phyloP scores from a whole-genome alignment of 1,140 invertebrate species.

The Drosophila repleta region DNA sequence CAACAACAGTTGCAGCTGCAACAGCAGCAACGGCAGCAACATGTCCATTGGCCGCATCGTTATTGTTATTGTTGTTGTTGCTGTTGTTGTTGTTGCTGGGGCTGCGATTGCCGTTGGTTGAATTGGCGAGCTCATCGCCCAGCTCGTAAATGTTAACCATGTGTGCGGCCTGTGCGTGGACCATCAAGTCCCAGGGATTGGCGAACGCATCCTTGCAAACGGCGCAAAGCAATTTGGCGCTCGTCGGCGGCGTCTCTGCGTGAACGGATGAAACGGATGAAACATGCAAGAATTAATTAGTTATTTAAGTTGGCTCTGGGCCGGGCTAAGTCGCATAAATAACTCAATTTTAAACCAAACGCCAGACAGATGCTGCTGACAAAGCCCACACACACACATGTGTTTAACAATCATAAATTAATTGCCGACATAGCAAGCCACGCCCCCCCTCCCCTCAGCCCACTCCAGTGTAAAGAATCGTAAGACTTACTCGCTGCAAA shows the following conservation, averaged over 20 bases:
- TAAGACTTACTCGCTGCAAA: constrained; percentile 79
- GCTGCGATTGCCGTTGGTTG: constrained; percentile 32
- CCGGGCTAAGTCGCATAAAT: constrained; percentile 64
- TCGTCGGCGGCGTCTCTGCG: constrained; percentile 83
- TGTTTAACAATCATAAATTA: constrained; percentile 84
- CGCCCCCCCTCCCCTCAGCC: neutral
- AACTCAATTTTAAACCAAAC: constrained; percentile 80
- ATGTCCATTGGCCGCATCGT: constrained; percentile 53
- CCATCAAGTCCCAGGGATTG: constrained; percentile 92
- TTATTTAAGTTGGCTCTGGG: constrained; percentile 72
- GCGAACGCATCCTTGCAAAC: constrained; percentile 91
- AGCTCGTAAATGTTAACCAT: constrained; percentile 93
- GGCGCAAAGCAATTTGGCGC: constrained; percentile 88
- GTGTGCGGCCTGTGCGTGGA: constrained; percentile 91
- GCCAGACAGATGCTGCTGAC: constrained; percentile 67
- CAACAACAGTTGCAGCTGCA: constrained; percentile 26
- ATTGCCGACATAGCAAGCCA: constrained; percentile 68
- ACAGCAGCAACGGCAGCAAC: constrained; percentile 18
- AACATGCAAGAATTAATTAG: constrained; percentile 79
- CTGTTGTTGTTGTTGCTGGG: constrained; percentile 47
- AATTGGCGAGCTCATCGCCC: constrained; percentile 83
- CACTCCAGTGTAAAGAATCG: neutral
- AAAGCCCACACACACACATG: constrained; percentile 59
- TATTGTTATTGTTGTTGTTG: constrained; percentile 46
- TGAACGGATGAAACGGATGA: constrained; percentile 10